These are phyloP conservation scores for Antechinus flavipes DNA, from an alignment of 2,113 vertebrate genomes.

Conservation along the genomic window DNA sequence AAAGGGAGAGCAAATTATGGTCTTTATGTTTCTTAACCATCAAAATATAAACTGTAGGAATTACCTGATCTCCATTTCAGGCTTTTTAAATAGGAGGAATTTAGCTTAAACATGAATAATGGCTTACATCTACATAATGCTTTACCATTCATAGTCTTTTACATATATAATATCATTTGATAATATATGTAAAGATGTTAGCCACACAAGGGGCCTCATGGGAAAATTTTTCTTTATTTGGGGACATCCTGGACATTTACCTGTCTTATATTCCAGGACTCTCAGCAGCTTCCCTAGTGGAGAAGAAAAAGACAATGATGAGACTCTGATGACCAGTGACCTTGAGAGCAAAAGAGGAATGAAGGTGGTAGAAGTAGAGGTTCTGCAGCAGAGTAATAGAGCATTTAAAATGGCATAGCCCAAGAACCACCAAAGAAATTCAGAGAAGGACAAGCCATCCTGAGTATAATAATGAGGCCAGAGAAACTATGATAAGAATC, in stretches of 20 bases:
- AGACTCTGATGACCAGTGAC: conserved; percentile 6
- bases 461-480: not conserved
- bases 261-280: conserved; percentile 76
- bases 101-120: not conserved
- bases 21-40: not conserved
- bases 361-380: not conserved
- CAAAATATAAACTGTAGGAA: not conserved
- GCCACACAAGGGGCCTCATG: not conserved
- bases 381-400: not conserved
- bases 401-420: not conserved
- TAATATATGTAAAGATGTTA: not conserved
- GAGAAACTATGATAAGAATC: not conserved
- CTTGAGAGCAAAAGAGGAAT: not conserved
- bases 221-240: not conserved
- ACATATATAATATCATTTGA: not conserved
- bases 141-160: not conserved
- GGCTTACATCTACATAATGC: not conserved
- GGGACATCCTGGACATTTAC: conserved; percentile 46
- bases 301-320: conserved; percentile 13
- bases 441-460: not conserved
- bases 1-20: not conserved
- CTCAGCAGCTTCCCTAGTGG: conserved; percentile 72
- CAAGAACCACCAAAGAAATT: not conserved
- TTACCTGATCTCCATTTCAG: not conserved
- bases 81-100: not conserved